Evolutionary conservation across 2,888 invertebrate genomes (phyloP), one percentile per base, ranked within the genome.

Genomic region (Lamellibrachia columna): DNA sequence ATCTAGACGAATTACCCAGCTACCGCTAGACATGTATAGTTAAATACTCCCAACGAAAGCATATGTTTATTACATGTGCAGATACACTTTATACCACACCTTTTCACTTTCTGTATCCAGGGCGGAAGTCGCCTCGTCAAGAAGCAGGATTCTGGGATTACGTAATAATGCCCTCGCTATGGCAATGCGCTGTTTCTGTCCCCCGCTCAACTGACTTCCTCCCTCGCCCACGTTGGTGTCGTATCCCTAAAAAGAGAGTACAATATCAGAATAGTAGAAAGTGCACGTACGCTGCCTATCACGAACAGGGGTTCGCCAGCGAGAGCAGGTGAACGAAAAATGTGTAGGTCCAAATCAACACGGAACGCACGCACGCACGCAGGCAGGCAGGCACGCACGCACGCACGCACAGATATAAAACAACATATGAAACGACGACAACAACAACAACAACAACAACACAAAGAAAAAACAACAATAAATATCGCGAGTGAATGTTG

Each of bases 101-200:
- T 95, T 94, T 95, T 96, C 96, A 93, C 96, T 96, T 93, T 96
- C 96, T 7, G 96, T 95, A 94, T 96, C 96, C 90, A 96, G 94
- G 28, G 96, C 96, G 53, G 96, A 96, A 6, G 96, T 96, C 6
- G 96, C 96, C 94, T 96, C 96, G 93, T 96, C 97, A 90, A 97
- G 95, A 15, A 97, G 96, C 9, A 97, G 95, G 90, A 97, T 96
- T 94, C 96, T 96, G 2, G 97, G 97, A 95, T 97, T 97, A 91
- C 96, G 94, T 0, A 98, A 97, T 92, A 98, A 95, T 0, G 98
- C 98, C 92, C 98, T 97, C 0, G 98, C 98, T 93, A 98, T 98
- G 22, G 98, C 98, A 7, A 96, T 95, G 53, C 96, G 93, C 93
- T 96, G 96, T 93, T 96, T 96, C 94, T 97, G 97, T 90, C 97